Evolutionary conservation across 2,888 invertebrate genomes (phyloP).

Genomic region (Drosophila siamana): DNA sequence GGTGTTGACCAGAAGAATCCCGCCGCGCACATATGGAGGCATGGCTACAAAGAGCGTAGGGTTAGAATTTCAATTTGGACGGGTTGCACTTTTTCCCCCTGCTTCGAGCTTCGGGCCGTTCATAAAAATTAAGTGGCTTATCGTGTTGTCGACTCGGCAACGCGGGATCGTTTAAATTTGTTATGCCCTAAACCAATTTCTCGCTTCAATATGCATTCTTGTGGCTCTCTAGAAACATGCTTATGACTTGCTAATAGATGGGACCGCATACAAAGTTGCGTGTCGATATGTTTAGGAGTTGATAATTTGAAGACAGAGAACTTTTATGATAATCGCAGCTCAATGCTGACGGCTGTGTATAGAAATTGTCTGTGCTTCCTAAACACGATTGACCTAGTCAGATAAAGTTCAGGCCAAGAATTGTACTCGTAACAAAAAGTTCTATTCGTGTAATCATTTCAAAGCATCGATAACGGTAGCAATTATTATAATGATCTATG

Average conservation of each 20-base stretch:
- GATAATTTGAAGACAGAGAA: constrained; percentile 18
- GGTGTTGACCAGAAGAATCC: constrained; percentile 45
- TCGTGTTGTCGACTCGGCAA: constrained; percentile 63
- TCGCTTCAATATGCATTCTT: constrained; percentile 38
- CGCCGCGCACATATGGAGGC: constrained; percentile 42
- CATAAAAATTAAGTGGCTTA: constrained; percentile 75
- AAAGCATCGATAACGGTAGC: neutral
- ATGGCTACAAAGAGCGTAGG: neutral
- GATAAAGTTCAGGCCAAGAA: constrained; percentile 23
- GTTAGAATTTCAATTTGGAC: neutral
- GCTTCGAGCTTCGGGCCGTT: constrained; percentile 22
- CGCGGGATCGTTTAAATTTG: constrained; percentile 58
- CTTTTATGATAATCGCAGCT: constrained; percentile 50
- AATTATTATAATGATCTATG: neutral
- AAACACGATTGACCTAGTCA: constrained; percentile 40
- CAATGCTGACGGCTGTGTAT: constrained; percentile 30
- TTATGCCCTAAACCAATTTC: constrained; percentile 52
- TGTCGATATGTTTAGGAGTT: constrained; percentile 26
- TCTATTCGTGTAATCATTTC: neutral
- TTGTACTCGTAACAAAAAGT: too few species aligned
- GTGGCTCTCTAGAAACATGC: constrained; percentile 6
- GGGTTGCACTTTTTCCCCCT: neutral
- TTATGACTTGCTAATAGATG: constrained; percentile 51
- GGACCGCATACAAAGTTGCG: constrained; percentile 27
- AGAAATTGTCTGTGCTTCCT: constrained; percentile 3